Evolutionary conservation across 2,888 invertebrate genomes (phyloP), one percentile per base, ranked within the genome.

Genomic region (Tachina lurida): DNA sequence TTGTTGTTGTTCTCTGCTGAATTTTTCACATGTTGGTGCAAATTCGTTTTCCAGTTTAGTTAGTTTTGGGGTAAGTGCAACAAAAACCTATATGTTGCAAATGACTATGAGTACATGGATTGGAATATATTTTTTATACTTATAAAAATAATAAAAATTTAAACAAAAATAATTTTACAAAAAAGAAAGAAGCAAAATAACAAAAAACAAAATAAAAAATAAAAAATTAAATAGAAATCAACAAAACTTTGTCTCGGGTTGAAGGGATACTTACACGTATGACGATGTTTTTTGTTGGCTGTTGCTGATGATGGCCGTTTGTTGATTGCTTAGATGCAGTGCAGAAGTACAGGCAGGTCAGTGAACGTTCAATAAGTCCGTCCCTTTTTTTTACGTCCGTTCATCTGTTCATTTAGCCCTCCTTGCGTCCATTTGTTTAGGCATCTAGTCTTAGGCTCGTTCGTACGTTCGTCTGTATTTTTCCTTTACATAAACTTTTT

Each of bases 1-100:
- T 54, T 70, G 65, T 49, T 73, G 15, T 60, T 84, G 43, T 75
- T 76, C 15, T 84, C n/a, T 83, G 41, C 45, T 67, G 45, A 68
- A 71, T 75, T 86, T 84, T 88, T 88, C 86, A 88, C 86, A 88
- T 87, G 84, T 87, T 86, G 86, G 88, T 86, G 88, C 87, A 86
- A 88, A 88, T 88, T 87, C 86, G 84, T 86, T 84, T 86, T 86
- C 76, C 7, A 7, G 31, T 31, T 86, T 79, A 83, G 76, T 80
- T 83, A 80, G 79, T 86, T 86, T 83, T 86, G 79, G 83, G 83
- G 83, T 86, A 86, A 83, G 39, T 78, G 45, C 47, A 81, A 73
- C 71, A 81, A 77, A 54, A 45, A 45, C 58, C 31, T 68, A 81
- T 43, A 10, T 78, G 58, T 45, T 58, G 47, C 15, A n/a, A 12